Base-by-base conservation (phyloP, 2,888 invertebrate species). In the Andricus quercusramuli region DNA sequence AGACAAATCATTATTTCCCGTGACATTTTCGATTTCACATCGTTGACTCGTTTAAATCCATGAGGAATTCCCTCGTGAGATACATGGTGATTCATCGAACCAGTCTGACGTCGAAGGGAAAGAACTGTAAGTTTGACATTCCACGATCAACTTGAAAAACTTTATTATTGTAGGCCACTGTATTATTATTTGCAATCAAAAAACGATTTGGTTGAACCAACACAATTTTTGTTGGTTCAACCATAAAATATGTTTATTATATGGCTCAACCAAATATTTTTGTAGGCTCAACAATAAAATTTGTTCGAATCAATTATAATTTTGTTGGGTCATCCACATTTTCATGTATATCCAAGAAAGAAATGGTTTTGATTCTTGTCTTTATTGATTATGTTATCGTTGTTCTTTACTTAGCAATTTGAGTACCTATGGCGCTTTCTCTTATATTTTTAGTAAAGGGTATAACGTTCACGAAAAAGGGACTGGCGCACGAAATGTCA, bases 31-130 rank as follows among this genome's bases (percentile, higher is more conserved):
- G 32, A 74, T 74, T 56, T 74, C n/a, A 74, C n/a, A 51, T 20
- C n/a, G 74, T 56, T 67, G 20, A 66, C 32, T 66, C 37, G n/a
- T 41, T 20, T 51, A 66, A 37, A 13, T 11, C 9, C 29, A 20
- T 74, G 20, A 56, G 74, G 74, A 74, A 74, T 56, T 74, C 74
- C 74, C 74, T 74, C 56, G 29, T 32, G 32, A 74, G 37, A 32
- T 6, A 56, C 32, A 32, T 56, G 32, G 51, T 74, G 74, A 74
- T 74, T 74, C 74, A 74, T 32, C 11, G 13, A 29, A 51, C 56
- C 9, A n/a, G 32, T 56, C 74, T 32, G 74, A 74, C 74, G 74
- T 74, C 74, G 56, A 74, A 37, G 74, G 74, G 74, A 74, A 74
- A 74, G 74, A 56, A 51, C 22, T 74, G 51, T 41, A 13, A 13